Conservation (phyloP, 2,888 invertebrate species). For the Tenthredo distinguenda region DNA sequence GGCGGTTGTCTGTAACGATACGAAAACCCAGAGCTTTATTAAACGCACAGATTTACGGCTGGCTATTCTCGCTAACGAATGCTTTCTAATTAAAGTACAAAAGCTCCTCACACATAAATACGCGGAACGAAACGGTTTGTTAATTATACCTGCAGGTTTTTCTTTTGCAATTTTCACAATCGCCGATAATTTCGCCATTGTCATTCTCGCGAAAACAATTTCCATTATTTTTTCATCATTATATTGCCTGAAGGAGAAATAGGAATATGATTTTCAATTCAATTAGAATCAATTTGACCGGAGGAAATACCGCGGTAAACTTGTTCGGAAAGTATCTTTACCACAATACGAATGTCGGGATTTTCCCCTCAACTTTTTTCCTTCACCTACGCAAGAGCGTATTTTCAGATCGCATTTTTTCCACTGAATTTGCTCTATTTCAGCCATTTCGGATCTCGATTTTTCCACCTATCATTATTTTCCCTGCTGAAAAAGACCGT, state of each 20-base stretch:
- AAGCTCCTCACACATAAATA: not conserved
- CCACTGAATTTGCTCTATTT: too few relatives aligned
- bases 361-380: not conserved
- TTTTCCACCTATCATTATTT: not conserved
- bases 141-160: slow-evolving; percentile 1
- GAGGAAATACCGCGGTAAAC: not conserved
- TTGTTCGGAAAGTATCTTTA: not conserved
- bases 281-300: not conserved
- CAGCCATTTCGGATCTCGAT: not conserved
- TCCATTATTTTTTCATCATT: not conserved
- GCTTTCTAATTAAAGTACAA: not conserved
- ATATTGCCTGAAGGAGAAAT: not conserved
- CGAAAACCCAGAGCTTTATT: not conserved
- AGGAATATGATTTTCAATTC: not conserved
- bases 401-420: not conserved
- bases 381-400: not conserved
- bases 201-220: not conserved
- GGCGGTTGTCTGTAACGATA: slow-evolving; percentile 81
- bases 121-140: not conserved
- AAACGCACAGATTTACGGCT: not conserved
- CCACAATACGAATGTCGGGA: not conserved
- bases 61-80: not conserved
- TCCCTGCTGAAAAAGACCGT: not conserved
- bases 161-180: not conserved
- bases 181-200: not conserved